Percentiles rank a stretch among this genome's conserved stretches.
Evolutionary conservation across 2,113 vertebrate species (phyloP).

Genomic region (Hiodon alosoides): DNA sequence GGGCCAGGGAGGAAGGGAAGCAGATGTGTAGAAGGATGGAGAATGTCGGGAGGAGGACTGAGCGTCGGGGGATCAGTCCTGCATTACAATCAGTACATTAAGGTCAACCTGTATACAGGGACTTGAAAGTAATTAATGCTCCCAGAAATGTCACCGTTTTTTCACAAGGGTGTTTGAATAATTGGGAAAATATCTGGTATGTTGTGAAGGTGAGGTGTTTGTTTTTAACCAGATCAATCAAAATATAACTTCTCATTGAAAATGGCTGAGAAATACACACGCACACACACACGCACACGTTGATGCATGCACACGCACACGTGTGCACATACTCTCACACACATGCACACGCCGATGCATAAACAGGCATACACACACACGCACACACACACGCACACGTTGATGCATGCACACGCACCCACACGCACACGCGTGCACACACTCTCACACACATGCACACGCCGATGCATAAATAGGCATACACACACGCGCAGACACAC

Average conservation of each 20-base stretch:
- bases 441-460: too few relatives aligned
- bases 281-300: background rate
- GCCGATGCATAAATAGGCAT: background rate
- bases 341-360: too few relatives aligned
- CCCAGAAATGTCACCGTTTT: constrained; percentile 15
- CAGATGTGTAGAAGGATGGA: background rate
- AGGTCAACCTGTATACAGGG: constrained; percentile 29
- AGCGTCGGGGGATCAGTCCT: background rate
- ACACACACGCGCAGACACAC: background rate
- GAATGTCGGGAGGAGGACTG: constrained; percentile 9
- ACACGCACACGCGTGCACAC: too few relatives aligned
- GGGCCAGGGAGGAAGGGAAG: constrained; percentile 6
- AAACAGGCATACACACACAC: background rate
- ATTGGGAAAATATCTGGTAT: constrained; percentile 23
- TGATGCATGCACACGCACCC: too few relatives aligned
- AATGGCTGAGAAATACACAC: background rate
- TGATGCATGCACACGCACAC: background rate
- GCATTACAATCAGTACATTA: constrained; percentile 31
- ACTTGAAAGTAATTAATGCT: constrained; percentile 28
- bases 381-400: too few relatives aligned
- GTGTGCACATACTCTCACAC: too few relatives aligned
- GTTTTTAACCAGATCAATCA: constrained; percentile 17
- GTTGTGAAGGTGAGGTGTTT: constrained; percentile 18
- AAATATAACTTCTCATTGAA: constrained; percentile 7
- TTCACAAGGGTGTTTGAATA: constrained; percentile 22